These are phyloP conservation scores for Harpagus bidentatus DNA, from an alignment of 2,113 vertebrate genomes.

Conservation along the genomic window DNA sequence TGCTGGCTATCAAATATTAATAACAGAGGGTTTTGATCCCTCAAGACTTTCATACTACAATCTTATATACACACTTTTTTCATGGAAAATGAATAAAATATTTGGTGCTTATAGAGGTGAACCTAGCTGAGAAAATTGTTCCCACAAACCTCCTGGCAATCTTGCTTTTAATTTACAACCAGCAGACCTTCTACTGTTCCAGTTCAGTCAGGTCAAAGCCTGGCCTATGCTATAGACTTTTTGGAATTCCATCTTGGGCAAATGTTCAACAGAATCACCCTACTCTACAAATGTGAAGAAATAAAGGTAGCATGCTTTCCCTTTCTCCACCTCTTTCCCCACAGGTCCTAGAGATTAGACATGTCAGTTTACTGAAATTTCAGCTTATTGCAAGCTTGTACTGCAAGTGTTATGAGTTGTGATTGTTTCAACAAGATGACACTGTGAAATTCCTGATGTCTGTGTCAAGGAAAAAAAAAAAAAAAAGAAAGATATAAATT, in stretches of 20 bases:
- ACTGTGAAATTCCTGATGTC: neutral
- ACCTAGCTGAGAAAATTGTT: neutral
- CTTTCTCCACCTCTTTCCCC: neutral
- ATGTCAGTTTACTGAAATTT: neutral
- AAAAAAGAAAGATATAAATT: neutral
- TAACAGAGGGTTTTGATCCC: neutral
- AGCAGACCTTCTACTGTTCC: neutral
- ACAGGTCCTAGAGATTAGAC: neutral
- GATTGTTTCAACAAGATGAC: neutral
- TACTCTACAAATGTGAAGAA: neutral
- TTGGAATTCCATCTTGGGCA: neutral
- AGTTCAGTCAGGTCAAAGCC: neutral
- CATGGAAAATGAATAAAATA: neutral
- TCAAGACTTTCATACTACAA: neutral
- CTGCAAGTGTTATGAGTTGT: neutral
- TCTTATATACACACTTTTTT: neutral
- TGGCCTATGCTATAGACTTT: neutral
- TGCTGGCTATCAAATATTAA: conserved; percentile 27
- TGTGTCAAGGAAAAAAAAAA: neutral
- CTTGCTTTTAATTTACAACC: neutral
- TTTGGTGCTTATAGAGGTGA: neutral
- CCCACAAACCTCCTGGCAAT: neutral
- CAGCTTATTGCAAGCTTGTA: neutral
- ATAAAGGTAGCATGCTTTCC: neutral
- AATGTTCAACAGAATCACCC: neutral